Percentiles rank a stretch among this genome's conserved stretches.
phyloP scores from a whole-genome alignment of 2,888 invertebrate genomes.

The Erynnis tages region DNA sequence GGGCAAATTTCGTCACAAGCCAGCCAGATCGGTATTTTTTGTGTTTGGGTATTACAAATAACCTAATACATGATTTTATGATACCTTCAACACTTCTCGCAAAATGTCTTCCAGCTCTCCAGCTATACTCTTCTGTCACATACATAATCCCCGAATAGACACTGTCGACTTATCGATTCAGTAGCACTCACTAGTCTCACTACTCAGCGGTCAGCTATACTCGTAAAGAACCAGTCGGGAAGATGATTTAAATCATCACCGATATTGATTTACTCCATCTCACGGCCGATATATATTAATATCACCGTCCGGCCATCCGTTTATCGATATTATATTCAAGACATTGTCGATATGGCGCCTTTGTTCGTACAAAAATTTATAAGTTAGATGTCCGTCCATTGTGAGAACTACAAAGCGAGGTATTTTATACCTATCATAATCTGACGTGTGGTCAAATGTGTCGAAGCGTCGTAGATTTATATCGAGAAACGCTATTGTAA shows the following conservation, averaged over 20 bases:
- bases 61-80: too few relatives aligned
- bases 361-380: slow-evolving; percentile 78
- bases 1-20: too few relatives aligned
- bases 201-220: slow-evolving; percentile 27
- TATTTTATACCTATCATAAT: slow-evolving; percentile 73
- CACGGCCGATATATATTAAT: slow-evolving; percentile 69
- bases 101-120: too few relatives aligned
- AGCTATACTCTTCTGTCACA: background rate
- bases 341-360: slow-evolving; percentile 76
- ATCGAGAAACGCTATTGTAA: slow-evolving; percentile 34
- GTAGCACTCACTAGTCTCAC: too few relatives aligned
- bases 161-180: slow-evolving; percentile 39
- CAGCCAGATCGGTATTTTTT: too few relatives aligned
- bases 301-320: slow-evolving; percentile 61
- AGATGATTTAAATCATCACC: slow-evolving; percentile 63
- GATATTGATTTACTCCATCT: slow-evolving; percentile 71
- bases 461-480: slow-evolving; percentile 77
- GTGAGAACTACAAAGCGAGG: slow-evolving; percentile 62
- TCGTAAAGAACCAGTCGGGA: slow-evolving; percentile 34
- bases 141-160: slow-evolving; percentile 20
- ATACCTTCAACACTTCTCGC: too few relatives aligned
- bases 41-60: too few relatives aligned
- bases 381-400: slow-evolving; percentile 73
- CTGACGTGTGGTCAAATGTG: slow-evolving; percentile 78
- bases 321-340: slow-evolving; percentile 65